These are phyloP conservation scores for Drosophila novamexicana DNA, from an alignment of 1,140 invertebrate genomes.

Conservation along the genomic window DNA sequence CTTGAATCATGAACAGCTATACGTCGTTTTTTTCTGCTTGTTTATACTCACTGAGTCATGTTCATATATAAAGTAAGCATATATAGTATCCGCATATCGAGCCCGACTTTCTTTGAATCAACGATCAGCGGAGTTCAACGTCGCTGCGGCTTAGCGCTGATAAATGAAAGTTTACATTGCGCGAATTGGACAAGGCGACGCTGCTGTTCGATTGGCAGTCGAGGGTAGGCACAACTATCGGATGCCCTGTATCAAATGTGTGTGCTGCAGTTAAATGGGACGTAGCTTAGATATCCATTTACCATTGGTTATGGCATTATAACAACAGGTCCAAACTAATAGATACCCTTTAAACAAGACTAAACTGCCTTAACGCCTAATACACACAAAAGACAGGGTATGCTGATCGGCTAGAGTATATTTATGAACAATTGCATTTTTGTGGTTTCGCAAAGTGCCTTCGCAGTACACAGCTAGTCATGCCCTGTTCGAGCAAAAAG, in stretches of 20 bases:
- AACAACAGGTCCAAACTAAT: too few relatives aligned
- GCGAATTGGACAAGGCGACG: too few relatives aligned
- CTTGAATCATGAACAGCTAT: constrained; percentile 23
- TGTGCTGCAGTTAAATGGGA: too few relatives aligned
- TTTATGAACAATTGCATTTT: neutral
- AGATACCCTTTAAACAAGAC: too few relatives aligned
- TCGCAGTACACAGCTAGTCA: too few relatives aligned
- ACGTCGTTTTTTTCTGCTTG: constrained; percentile 24
- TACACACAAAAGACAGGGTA: neutral
- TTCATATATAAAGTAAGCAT: constrained; percentile 1
- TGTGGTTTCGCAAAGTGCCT: neutral
- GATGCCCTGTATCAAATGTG: neutral
- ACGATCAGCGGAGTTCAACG: constrained; percentile 4
- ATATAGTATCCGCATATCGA: neutral
- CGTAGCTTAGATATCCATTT: too few relatives aligned
- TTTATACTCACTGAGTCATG: constrained; percentile 22
- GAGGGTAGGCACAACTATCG: neutral
- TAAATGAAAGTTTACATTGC: constrained; percentile 7
- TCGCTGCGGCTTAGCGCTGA: neutral
- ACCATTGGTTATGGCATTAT: too few relatives aligned
- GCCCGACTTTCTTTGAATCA: constrained; percentile 15
- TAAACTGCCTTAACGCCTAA: too few relatives aligned
- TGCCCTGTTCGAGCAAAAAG: too few relatives aligned
- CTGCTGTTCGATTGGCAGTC: neutral
- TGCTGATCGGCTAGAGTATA: neutral